Percentiles rank a stretch among this genome's conserved stretches.
Conservation (phyloP, 2,888 invertebrate species). For the Eudasyphora cyanicolor region DNA sequence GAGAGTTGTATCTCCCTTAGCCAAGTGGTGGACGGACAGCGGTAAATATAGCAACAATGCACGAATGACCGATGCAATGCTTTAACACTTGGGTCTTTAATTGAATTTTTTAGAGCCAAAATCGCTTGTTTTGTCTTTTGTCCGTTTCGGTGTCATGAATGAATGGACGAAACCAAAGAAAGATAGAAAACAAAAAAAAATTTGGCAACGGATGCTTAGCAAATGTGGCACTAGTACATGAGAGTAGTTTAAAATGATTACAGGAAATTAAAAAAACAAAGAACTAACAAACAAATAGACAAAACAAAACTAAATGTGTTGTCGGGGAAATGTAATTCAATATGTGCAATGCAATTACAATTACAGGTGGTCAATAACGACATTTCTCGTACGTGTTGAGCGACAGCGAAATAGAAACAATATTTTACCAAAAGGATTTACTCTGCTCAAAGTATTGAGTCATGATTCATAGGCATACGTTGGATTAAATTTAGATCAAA, state of each 20-base stretch:
- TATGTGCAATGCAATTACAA: background rate
- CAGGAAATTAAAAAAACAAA: conserved; percentile 30
- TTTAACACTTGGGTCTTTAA: conserved; percentile 22
- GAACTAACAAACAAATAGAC: background rate
- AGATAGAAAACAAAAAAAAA: conserved; percentile 18
- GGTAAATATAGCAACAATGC: background rate
- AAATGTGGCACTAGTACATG: background rate
- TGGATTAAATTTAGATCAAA: background rate
- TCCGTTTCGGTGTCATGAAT: conserved; percentile 36
- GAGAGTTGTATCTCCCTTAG: background rate
- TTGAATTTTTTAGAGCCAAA: conserved; percentile 41
- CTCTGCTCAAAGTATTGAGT: too few species aligned
- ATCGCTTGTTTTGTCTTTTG: background rate
- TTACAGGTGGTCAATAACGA: background rate
- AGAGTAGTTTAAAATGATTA: conserved; percentile 11
- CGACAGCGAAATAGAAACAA: background rate
- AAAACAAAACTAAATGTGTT: background rate
- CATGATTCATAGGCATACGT: background rate
- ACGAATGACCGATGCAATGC: background rate
- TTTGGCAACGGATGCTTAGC: conserved; percentile 39
- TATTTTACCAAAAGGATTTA: background rate
- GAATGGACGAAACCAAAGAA: conserved; percentile 28
- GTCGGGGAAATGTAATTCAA: conserved; percentile 38
- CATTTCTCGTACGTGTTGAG: background rate
- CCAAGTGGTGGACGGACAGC: background rate